phyloP scores from a whole-genome alignment of 2,888 invertebrate species.

The Drosophila conformis region DNA sequence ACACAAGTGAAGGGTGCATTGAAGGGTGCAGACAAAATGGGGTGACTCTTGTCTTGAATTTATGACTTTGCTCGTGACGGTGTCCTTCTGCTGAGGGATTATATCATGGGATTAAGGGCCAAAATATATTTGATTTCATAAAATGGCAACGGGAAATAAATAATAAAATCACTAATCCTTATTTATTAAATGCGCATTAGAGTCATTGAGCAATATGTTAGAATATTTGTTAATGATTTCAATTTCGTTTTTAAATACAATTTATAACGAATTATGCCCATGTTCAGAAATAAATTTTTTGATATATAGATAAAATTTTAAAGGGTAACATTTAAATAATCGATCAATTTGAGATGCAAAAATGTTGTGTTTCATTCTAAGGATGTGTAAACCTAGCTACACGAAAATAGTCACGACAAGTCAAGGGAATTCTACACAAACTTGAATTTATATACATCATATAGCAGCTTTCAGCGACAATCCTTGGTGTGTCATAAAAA shows the following conservation, averaged over 20 bases:
- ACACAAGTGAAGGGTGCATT: constrained; percentile 50
- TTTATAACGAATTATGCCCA: neutral
- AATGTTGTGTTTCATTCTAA: neutral
- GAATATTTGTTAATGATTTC: neutral
- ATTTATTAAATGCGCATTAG: constrained; percentile 3
- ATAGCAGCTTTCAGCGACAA: constrained; percentile 16
- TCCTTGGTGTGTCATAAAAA: constrained; percentile 54
- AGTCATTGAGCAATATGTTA: neutral
- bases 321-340: neutral
- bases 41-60: constrained; percentile 61
- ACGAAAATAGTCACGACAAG: neutral
- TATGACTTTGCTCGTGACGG: constrained; percentile 52
- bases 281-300: neutral
- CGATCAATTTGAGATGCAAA: neutral
- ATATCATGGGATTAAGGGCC: constrained; percentile 52
- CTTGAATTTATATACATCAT: constrained; percentile 14
- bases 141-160: constrained; percentile 19
- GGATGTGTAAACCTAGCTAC: neutral
- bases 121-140: constrained; percentile 47
- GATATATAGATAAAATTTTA: neutral
- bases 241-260: neutral
- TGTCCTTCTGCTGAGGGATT: constrained; percentile 48
- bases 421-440: constrained; percentile 2
- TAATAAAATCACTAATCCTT: constrained; percentile 12
- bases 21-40: constrained; percentile 43